Conservation (phyloP, 2,797 vertebrate genomes). For the Diglossa cyanea region DNA sequence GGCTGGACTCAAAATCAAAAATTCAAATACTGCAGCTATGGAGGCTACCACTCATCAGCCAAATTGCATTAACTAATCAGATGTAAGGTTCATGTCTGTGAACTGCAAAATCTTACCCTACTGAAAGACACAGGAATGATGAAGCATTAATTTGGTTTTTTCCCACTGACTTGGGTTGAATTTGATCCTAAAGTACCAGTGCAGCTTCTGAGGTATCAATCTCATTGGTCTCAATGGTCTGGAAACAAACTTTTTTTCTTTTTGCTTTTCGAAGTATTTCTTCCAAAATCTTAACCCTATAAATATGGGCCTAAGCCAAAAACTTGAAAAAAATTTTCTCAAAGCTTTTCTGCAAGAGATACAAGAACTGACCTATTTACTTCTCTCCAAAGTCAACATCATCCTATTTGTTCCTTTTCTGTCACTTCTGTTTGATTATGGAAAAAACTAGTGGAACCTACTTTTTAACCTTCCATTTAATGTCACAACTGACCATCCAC, state of each 20-base stretch:
- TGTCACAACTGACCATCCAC: constrained; percentile 74
- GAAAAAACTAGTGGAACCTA: background rate
- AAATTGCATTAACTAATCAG: background rate
- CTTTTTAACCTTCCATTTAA: constrained; percentile 62
- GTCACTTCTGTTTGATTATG: constrained; percentile 42
- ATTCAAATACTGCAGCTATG: background rate
- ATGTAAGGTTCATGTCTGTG: background rate
- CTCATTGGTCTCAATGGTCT: background rate
- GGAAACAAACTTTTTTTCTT: background rate
- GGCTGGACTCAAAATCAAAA: background rate
- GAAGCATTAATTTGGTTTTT: background rate
- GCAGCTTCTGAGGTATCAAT: background rate
- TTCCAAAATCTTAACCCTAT: background rate
- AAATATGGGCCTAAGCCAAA: background rate
- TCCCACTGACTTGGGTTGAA: background rate
- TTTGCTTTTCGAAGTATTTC: background rate
- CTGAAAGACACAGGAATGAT: background rate
- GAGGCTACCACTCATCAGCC: background rate
- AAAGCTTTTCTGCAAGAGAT: constrained; percentile 41
- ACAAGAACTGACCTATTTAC: constrained; percentile 54
- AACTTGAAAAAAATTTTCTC: background rate
- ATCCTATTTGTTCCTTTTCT: constrained; percentile 24
- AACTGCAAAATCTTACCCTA: background rate
- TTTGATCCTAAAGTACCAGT: background rate
- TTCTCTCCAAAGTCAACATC: constrained; percentile 44